Base-by-base conservation (phyloP, 2,888 invertebrate species). In the Harpalus rufipes region DNA sequence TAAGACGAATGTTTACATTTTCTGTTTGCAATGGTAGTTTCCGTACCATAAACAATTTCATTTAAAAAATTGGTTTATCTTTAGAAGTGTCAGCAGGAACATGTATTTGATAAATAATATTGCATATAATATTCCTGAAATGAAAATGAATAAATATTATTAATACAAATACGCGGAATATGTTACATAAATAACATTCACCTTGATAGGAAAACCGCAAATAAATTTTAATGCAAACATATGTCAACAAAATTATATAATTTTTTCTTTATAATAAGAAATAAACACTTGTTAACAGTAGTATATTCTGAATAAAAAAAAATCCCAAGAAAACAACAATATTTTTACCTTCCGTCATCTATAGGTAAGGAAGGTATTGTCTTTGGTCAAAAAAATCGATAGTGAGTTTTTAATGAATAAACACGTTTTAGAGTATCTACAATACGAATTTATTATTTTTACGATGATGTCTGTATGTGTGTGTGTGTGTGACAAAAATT, bases 181-280 rank as follows among this genome's bases (percentile, higher is more conserved):
- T 51, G 44, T 51, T 51, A 59, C 8, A 16, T 21, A 59, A 63
- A 44, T 10, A 74, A 51, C 18, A 41, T 44, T 72, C 16, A 44
- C 72, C 72, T 72, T 72, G 18, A 72, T 16, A 44, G n/a, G 0
- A 21, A 68, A 32, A 68, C 72, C 72, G 72, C 72, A 72, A 72
- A 72, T 16, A 72, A 72, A 21, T 16, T 16, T 39, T 32, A 21
- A 10, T 21, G 21, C 21, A 21, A 21, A 44, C 10, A 10, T 8
- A 61, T 61, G 61, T 1, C 0, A 21, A 21, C 7, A 16, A 21
- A 5, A 1, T 21, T 21, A 16, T 21, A 21, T 61, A 61, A 61
- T 21, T 61, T 61, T 5, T 44, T 10, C 5, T 44, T 44, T 21
- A 21, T 21, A 21, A 21, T 21, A 21, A 21, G 21, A 44, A 10